Evolutionary conservation across 2,797 vertebrate species (phyloP).

Genomic region (Poeciliopsis gracilis): DNA sequence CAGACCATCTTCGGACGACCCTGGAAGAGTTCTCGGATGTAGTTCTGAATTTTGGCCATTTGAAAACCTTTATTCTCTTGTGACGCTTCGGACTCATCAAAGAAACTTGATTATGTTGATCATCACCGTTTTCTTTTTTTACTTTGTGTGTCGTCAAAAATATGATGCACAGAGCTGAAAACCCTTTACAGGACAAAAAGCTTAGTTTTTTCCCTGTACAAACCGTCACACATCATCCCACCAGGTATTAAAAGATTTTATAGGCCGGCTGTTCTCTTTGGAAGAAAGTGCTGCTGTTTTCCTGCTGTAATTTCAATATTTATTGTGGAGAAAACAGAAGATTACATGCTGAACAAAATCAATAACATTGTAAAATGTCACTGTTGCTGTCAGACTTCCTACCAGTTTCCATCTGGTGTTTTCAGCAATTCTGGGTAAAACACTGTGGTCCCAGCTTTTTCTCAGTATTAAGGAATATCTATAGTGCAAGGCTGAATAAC

Average conservation of each 20-base stretch:
- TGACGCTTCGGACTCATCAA: not conserved
- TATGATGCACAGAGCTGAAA: not conserved
- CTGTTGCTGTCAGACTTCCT: not conserved
- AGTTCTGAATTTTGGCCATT: not conserved
- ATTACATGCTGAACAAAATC: not conserved
- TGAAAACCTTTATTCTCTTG: not conserved
- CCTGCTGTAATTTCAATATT: not conserved
- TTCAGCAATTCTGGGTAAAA: not conserved
- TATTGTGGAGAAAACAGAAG: not conserved
- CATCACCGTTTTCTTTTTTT: not conserved
- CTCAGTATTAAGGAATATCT: not conserved
- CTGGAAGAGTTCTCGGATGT: not conserved
- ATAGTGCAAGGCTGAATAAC: not conserved
- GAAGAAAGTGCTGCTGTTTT: not conserved
- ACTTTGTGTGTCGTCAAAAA: no score
- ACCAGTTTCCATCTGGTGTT: not conserved
- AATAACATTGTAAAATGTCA: not conserved
- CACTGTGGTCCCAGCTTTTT: not conserved
- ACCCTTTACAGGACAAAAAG: not conserved
- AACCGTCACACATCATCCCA: not conserved
- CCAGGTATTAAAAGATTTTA: not conserved
- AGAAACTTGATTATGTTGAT: not conserved
- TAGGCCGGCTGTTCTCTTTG: not conserved
- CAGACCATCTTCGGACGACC: not conserved
- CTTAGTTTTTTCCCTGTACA: not conserved